Evolutionary conservation across 2,797 vertebrate species (phyloP).

Genomic region (Squalus acanthias): DNA sequence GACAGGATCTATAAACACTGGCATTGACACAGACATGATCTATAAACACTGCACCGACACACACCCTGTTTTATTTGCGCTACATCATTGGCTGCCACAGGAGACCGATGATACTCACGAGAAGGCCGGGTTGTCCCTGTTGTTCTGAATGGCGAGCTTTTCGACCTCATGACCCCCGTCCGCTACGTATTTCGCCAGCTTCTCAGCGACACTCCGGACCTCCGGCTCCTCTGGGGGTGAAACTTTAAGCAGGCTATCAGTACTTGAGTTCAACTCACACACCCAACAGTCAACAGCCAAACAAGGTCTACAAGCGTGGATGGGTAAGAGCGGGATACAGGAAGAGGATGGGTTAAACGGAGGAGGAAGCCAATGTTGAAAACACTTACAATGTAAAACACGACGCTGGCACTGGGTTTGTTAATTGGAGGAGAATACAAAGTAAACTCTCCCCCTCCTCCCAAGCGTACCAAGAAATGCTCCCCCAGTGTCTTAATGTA

Average conservation of each 20-base stretch:
- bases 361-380: constrained; percentile 23
- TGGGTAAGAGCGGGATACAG: constrained; percentile 46
- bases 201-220: constrained; percentile 82
- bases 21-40: background rate
- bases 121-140: constrained; percentile 88
- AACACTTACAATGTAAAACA: background rate
- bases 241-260: constrained; percentile 99
- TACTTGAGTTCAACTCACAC: constrained; percentile 74
- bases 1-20: background rate
- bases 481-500: background rate
- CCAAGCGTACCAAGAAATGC: background rate
- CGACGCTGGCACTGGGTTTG: background rate
- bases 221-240: constrained; percentile 96
- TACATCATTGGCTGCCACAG: background rate
- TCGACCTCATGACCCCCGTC: constrained; percentile 88
- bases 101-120: constrained; percentile 61
- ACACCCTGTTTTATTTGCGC: background rate
- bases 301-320: constrained; percentile 56
- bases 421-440: background rate
- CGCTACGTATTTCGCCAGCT: constrained; percentile 92
- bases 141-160: constrained; percentile 85
- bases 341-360: constrained; percentile 38
- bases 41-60: background rate
- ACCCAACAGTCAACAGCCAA: constrained; percentile 69
- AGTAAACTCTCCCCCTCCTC: background rate